A percentile compares a stretch with the other conserved stretches of the same genome.
These are phyloP conservation scores for Albula glossodonta DNA, from an alignment of 2,113 vertebrate species.

Conservation along the genomic window DNA sequence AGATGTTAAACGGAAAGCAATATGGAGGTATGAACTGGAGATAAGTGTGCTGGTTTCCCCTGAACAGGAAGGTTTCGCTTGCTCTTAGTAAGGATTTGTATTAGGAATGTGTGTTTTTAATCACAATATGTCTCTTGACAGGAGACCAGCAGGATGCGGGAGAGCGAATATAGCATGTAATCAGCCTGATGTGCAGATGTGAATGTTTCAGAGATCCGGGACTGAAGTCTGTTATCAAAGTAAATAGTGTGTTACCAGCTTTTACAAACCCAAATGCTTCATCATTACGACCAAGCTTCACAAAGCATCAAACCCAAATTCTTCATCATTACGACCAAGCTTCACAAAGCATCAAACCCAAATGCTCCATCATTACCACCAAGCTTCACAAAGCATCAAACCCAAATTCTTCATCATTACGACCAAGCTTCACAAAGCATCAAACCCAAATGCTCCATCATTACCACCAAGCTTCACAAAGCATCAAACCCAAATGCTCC, in stretches of 20 bases:
- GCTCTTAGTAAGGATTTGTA: not conserved
- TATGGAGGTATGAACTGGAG: not conserved
- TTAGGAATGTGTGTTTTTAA: not conserved
- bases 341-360: no score
- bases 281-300: no score
- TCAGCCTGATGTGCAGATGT: not conserved
- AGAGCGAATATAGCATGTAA: not conserved
- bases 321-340: no score
- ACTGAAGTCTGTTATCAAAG: not conserved
- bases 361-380: no score
- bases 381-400: no score
- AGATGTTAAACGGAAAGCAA: not conserved
- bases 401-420: no score
- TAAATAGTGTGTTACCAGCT: not conserved
- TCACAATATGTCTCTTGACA: not conserved
- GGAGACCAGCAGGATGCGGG: not conserved
- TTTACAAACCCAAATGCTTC: not conserved
- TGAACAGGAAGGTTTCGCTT: not conserved
- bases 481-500: no score
- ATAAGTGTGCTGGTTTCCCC: not conserved
- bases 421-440: no score
- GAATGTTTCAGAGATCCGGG: not conserved
- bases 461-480: no score
- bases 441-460: no score
- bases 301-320: no score